Conservation (phyloP, 2,797 vertebrate species). For the Astyanax mexicanus region DNA sequence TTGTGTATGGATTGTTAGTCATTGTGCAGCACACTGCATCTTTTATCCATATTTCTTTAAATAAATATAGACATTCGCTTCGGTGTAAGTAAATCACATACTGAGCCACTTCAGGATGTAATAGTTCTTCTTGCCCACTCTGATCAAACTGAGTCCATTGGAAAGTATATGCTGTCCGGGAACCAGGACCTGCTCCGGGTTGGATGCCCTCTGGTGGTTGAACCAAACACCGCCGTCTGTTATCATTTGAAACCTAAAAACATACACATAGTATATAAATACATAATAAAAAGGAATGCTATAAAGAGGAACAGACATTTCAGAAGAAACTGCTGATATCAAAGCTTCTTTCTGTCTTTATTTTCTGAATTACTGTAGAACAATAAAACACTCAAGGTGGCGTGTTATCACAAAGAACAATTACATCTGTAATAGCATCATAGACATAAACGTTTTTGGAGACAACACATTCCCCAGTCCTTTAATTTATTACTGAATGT, state of each 20-base stretch:
- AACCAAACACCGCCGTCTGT: constrained; percentile 89
- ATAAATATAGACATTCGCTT: neutral
- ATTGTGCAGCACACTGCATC: neutral
- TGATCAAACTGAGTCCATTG: constrained; percentile 90
- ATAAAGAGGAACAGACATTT: too few species aligned
- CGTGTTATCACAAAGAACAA: too few species aligned
- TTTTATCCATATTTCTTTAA: neutral
- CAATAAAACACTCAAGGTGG: too few species aligned
- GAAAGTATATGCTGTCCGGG: constrained; percentile 89
- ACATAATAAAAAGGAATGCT: too few species aligned
- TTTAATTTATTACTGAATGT: too few species aligned
- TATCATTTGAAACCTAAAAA: constrained; percentile 88
- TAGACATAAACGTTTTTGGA: too few species aligned
- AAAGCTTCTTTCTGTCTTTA: too few species aligned
- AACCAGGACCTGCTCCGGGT: constrained; percentile 89
- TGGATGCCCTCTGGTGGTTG: constrained; percentile 85
- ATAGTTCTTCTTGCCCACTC: constrained; percentile 93
- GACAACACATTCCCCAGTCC: too few species aligned
- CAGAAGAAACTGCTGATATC: too few species aligned
- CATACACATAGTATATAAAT: too few species aligned
- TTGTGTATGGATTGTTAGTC: neutral
- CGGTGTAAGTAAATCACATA: constrained; percentile 73
- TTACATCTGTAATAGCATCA: too few species aligned
- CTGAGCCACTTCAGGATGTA: constrained; percentile 94
- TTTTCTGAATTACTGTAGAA: too few species aligned